Conservation (phyloP, 2,888 invertebrate genomes). For the Conus canariensis region DNA sequence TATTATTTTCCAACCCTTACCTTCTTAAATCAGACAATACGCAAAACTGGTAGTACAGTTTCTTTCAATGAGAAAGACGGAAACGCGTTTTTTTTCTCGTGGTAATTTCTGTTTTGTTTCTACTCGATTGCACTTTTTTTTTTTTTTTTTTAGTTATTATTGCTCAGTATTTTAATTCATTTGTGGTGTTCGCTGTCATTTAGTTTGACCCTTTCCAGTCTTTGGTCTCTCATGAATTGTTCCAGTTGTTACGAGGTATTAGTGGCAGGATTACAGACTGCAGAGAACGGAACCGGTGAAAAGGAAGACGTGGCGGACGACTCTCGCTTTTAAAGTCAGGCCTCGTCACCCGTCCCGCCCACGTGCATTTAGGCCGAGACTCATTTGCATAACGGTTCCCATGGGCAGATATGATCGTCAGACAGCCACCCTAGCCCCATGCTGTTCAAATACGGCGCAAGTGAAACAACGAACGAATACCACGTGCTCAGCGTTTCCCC, state of each 20-base stretch:
- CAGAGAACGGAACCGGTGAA: background rate
- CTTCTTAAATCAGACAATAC: too few species aligned
- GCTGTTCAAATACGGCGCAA: background rate
- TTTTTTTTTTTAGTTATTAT: background rate
- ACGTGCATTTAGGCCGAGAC: background rate
- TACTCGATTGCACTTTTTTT: background rate
- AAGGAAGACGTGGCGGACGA: background rate
- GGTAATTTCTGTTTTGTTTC: too few species aligned
- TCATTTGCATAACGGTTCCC: slow-evolving; percentile 21
- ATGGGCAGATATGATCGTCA: background rate
- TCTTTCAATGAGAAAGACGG: background rate
- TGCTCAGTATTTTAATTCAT: too few species aligned
- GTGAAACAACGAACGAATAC: background rate
- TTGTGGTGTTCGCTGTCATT: background rate
- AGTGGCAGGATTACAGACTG: background rate
- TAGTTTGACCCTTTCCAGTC: background rate
- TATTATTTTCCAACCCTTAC: background rate
- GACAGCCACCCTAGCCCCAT: background rate
- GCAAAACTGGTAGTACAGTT: too few species aligned
- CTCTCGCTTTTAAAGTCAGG: background rate
- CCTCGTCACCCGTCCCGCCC: background rate
- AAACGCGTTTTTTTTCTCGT: background rate
- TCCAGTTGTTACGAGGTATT: background rate
- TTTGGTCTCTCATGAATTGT: background rate
- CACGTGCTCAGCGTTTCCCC: background rate